Evolutionary conservation across 92 coral and sea anemone genomes (phyloP).

Genomic region (Galaxea fascicularis): DNA sequence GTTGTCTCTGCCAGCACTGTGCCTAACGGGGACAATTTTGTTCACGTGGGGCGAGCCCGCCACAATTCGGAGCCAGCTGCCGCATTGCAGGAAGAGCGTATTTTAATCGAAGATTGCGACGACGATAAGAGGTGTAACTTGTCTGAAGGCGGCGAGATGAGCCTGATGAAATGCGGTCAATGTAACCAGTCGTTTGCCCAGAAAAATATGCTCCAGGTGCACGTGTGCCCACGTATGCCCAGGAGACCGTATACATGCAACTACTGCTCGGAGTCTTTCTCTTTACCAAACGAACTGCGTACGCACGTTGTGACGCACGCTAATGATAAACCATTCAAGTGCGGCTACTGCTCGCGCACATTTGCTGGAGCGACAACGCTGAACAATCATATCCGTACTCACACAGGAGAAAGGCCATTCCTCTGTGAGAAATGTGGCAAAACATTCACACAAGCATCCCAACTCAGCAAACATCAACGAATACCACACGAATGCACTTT

Average conservation of each 20-base stretch:
- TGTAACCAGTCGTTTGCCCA: slow-evolving; percentile 93
- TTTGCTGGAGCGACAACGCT: slow-evolving; percentile 98
- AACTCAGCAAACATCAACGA: slow-evolving; percentile 95
- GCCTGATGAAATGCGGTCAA: slow-evolving; percentile 93
- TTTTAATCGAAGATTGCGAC: slow-evolving; percentile 48
- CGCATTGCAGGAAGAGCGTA: slow-evolving; percentile 27
- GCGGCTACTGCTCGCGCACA: slow-evolving; percentile 98
- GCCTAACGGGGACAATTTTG: slow-evolving; percentile 12
- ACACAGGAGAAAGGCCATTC: slow-evolving; percentile 97
- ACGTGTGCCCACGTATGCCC: slow-evolving; percentile 92
- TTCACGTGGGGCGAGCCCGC: slow-evolving; percentile 20
- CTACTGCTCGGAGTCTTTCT: slow-evolving; percentile 90
- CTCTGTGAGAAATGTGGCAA: slow-evolving; percentile 89
- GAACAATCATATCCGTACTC: slow-evolving; percentile 97
- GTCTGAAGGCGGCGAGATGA: slow-evolving; percentile 68
- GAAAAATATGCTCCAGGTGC: slow-evolving; percentile 87
- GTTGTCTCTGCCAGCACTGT: slow-evolving; percentile 8
- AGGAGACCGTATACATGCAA: slow-evolving; percentile 91
- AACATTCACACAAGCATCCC: slow-evolving; percentile 94
- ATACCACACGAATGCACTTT: slow-evolving; percentile 82
- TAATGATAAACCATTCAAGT: slow-evolving; percentile 95
- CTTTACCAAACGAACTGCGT: slow-evolving; percentile 91
- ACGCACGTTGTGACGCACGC: slow-evolving; percentile 94
- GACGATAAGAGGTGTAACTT: slow-evolving; percentile 39
- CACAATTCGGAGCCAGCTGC: slow-evolving; percentile 19